Percentiles rank a stretch among this genome's conserved stretches.
These are phyloP conservation scores for Dromius quadrimaculatus DNA, from an alignment of 2,888 invertebrate genomes.

Conservation along the genomic window DNA sequence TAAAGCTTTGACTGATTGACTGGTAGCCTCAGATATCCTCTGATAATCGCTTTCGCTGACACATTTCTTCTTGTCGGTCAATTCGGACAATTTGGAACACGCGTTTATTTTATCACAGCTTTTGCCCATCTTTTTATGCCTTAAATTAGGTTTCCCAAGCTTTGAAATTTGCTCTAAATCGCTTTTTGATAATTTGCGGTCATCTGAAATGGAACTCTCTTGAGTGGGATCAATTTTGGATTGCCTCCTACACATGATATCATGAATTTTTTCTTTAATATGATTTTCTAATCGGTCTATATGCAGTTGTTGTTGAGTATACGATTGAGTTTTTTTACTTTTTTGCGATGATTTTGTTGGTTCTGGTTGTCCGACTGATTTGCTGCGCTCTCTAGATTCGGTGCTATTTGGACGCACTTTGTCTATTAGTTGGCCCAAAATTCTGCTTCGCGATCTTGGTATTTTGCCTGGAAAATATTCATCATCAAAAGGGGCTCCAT, in stretches of 20 bases:
- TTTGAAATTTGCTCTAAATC: constrained; percentile 63
- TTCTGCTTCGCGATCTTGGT: constrained; percentile 65
- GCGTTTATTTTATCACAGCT: constrained; percentile 66
- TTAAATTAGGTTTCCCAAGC: constrained; percentile 61
- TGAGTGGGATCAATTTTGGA: constrained; percentile 54
- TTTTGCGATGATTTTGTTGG: constrained; percentile 56
- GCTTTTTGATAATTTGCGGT: constrained; percentile 65
- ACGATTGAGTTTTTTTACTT: constrained; percentile 46
- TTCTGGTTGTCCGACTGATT: constrained; percentile 62
- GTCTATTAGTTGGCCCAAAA: constrained; percentile 71
- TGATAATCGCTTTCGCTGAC: constrained; percentile 69
- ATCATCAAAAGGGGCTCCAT: background rate
- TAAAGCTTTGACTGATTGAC: constrained; percentile 68
- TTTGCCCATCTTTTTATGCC: constrained; percentile 66
- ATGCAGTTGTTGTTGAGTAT: constrained; percentile 57
- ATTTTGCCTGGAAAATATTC: constrained; percentile 61
- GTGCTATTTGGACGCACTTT: constrained; percentile 66
- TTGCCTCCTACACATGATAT: constrained; percentile 64
- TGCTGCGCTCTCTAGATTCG: constrained; percentile 63
- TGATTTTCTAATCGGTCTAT: constrained; percentile 66
- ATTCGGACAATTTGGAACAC: constrained; percentile 59
- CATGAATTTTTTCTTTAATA: constrained; percentile 67
- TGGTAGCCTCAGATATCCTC: constrained; percentile 70
- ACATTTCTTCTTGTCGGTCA: constrained; percentile 61
- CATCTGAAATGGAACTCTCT: constrained; percentile 60